Evolutionary conservation across 2,888 invertebrate species (phyloP).

Genomic region (Dione juno): DNA sequence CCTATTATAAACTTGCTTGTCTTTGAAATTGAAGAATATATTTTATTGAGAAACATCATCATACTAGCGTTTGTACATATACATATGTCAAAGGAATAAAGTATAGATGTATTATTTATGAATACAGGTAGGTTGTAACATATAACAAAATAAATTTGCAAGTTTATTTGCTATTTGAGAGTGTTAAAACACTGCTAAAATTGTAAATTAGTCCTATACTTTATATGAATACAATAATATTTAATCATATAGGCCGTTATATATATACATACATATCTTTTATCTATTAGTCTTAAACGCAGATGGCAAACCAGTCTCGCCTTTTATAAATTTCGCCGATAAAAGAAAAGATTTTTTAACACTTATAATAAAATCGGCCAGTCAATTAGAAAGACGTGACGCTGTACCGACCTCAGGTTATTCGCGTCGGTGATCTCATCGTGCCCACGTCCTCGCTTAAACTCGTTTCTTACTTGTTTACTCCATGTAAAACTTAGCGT

Average conservation of each 20-base stretch:
- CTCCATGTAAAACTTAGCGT: conserved; percentile 75
- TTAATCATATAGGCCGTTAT: too few species aligned
- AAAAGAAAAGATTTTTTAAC: conserved; percentile 2
- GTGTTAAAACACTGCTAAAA: too few species aligned
- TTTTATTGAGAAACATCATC: not conserved
- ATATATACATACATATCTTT: too few species aligned
- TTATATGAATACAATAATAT: too few species aligned
- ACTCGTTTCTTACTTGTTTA: conserved; percentile 82
- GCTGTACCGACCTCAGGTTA: conserved; percentile 71
- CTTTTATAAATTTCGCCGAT: not conserved
- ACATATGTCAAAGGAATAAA: too few species aligned
- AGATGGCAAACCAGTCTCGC: not conserved
- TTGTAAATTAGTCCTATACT: too few species aligned
- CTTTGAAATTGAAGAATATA: conserved; percentile 45
- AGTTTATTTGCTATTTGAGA: too few species aligned
- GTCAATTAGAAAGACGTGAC: conserved; percentile 77
- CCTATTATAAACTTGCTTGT: conserved; percentile 7
- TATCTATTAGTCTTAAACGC: too few species aligned
- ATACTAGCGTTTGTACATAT: not conserved
- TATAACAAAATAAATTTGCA: too few species aligned
- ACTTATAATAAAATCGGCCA: conserved; percentile 45
- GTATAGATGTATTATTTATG: too few species aligned
- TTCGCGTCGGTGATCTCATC: conserved; percentile 80
- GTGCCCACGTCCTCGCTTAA: conserved; percentile 78
- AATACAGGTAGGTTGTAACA: too few species aligned